Conservation (phyloP, 2,888 invertebrate species). For the Drosophila paucipuncta region DNA sequence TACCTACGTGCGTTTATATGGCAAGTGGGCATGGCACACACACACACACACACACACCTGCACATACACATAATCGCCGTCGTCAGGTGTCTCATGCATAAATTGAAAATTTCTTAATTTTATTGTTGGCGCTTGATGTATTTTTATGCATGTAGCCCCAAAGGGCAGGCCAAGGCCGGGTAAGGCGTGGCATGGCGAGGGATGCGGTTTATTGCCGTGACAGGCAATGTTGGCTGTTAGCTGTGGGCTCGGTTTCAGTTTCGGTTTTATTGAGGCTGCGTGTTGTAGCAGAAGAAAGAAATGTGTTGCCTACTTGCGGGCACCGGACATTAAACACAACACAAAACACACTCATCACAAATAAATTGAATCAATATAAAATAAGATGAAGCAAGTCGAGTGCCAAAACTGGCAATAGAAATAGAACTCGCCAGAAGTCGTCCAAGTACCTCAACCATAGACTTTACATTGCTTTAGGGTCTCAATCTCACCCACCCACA, state of each 20-base stretch:
- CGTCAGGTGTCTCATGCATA: constrained; percentile 77
- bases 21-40: constrained; percentile 43
- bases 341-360: constrained; percentile 43
- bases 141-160: constrained; percentile 36
- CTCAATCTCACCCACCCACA: constrained; percentile 6
- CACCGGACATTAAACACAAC: constrained; percentile 50
- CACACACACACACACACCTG: constrained; percentile 7
- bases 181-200: not conserved
- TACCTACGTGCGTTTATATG: constrained; percentile 7
- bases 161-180: not conserved
- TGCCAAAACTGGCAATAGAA: constrained; percentile 22
- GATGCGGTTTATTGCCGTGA: constrained; percentile 58
- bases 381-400: constrained; percentile 43
- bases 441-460: constrained; percentile 18
- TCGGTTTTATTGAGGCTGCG: constrained; percentile 17
- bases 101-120: constrained; percentile 80
- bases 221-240: constrained; percentile 21
- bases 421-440: not conserved
- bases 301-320: constrained; percentile 37
- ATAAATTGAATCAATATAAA: constrained; percentile 72
- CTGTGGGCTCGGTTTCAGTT: not conserved
- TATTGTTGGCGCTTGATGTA: constrained; percentile 67
- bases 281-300: constrained; percentile 12
- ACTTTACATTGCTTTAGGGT: constrained; percentile 16
- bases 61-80: constrained; percentile 11